phyloP scores from a whole-genome alignment of 2,888 invertebrate genomes.

The Nemoura dubitans region DNA sequence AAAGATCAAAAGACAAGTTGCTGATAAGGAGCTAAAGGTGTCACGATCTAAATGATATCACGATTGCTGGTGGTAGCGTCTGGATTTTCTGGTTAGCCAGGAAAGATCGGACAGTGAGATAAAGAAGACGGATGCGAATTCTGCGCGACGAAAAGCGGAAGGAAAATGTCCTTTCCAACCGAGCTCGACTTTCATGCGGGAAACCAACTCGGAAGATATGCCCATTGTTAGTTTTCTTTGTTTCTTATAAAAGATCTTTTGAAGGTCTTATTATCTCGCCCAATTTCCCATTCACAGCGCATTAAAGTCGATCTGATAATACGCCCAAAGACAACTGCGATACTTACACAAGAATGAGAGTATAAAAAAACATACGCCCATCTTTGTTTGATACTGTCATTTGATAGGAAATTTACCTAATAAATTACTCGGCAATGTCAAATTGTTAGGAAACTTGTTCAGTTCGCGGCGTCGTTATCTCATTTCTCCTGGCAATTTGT shows the following conservation, averaged over 20 bases:
- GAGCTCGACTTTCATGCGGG: background rate
- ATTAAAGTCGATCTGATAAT: background rate
- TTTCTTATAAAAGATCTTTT: background rate
- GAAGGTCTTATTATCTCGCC: background rate
- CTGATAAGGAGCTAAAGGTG: background rate
- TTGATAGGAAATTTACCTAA: conserved; percentile 29
- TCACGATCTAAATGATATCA: conserved; percentile 8
- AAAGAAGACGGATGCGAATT: background rate
- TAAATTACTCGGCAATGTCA: conserved; percentile 33
- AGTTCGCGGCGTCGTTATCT: conserved; percentile 25
- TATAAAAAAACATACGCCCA: background rate
- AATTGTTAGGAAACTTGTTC: conserved; percentile 31
- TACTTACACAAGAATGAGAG: conserved; percentile 3
- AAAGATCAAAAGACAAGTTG: background rate
- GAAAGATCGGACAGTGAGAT: background rate
- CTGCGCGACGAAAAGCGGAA: conserved; percentile 10
- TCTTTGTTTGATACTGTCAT: conserved; percentile 9
- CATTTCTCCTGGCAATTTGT: conserved; percentile 35
- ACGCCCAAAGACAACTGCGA: background rate
- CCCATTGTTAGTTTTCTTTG: background rate
- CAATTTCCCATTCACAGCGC: background rate
- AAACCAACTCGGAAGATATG: conserved; percentile 18
- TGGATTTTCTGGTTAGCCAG: background rate
- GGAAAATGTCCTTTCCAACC: background rate
- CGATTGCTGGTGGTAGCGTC: background rate